Base-by-base conservation (phyloP, 2,888 invertebrate species). In the Diadegma fenestrale region DNA sequence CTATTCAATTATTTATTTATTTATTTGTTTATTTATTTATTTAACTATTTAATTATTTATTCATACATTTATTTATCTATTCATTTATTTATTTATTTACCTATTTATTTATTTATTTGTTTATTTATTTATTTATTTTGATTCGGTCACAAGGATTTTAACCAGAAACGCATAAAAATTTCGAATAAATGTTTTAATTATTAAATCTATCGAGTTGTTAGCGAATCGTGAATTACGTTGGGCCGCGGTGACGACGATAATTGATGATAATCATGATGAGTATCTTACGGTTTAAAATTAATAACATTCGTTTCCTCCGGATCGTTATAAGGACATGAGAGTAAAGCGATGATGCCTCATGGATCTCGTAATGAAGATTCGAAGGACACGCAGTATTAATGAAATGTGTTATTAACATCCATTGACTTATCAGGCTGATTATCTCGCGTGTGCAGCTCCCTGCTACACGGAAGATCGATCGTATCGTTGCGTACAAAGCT, bases 381-480 rank as follows among this genome's bases (percentile, higher is more conserved):
- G 43, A 48, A 45, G 54, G 69, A 71, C 54, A 30, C 43, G 43
- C 12, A 17, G n/a, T n/a, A 3, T 45, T 43, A 75, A 61, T 75
- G 61, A 75, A 43, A 10, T 1, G 14, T 43, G 30, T 41, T 43
- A 73, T 73, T 77, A 77, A 22, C 22, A 17, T 10, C 37, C 33
- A 51, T 51, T 51, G 66, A 14, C 22, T 79, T 61, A 63, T 72
- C 78, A 22, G 12, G n/a, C 22, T 48, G 6, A 72, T 33, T 54
- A n/a, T 76, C 75, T 76, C 37, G 0, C 8, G 10, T 37, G 22
- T 37, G 22, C 37, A 22, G 37, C 71, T 71, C 48, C 19, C 51
- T 63, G 63, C 51, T 63, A 48, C 26, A 66, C 37, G 5, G 41
- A 66, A 77, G 61, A 66, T 66, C 26, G 26, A 77, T 66, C 33